Conservation (phyloP, 2,113 vertebrate genomes). For the Willisornis vidua region DNA sequence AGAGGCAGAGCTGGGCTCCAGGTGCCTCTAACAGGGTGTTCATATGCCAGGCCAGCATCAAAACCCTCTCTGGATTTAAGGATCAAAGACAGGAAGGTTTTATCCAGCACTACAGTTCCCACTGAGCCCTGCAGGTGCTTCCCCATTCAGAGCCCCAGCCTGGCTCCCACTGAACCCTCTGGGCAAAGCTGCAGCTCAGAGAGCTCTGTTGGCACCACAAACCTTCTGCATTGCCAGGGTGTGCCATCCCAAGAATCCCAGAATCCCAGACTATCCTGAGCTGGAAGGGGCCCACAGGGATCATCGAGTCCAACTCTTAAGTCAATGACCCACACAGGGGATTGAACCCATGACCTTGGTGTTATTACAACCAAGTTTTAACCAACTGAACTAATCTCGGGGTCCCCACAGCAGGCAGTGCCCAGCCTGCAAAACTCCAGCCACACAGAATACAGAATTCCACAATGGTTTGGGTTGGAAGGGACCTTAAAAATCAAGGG, state of each 20-base stretch:
- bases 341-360: too few species aligned
- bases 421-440: not conserved
- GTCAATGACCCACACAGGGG: too few species aligned
- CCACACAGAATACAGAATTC: fast-evolving
- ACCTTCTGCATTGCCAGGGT: fast-evolving
- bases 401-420: fast-evolving
- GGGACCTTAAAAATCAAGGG: not conserved
- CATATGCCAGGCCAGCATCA: not conserved
- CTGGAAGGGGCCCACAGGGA: too few species aligned
- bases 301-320: too few species aligned
- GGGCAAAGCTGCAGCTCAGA: not conserved
- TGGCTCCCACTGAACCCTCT: not conserved
- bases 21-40: not conserved
- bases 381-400: too few species aligned
- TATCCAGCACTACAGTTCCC: not conserved
- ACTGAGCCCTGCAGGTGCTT: not conserved
- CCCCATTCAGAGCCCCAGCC: not conserved
- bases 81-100: not conserved
- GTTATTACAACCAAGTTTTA: too few species aligned
- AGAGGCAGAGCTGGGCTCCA: not conserved
- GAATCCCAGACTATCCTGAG: too few species aligned
- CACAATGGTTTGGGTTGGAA: not conserved
- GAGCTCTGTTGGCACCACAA: not conserved
- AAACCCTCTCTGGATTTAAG: not conserved
- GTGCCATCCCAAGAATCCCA: not conserved